These are phyloP conservation scores for Takifugu rubripes DNA, from an alignment of 2,797 vertebrate species.

Conservation along the genomic window DNA sequence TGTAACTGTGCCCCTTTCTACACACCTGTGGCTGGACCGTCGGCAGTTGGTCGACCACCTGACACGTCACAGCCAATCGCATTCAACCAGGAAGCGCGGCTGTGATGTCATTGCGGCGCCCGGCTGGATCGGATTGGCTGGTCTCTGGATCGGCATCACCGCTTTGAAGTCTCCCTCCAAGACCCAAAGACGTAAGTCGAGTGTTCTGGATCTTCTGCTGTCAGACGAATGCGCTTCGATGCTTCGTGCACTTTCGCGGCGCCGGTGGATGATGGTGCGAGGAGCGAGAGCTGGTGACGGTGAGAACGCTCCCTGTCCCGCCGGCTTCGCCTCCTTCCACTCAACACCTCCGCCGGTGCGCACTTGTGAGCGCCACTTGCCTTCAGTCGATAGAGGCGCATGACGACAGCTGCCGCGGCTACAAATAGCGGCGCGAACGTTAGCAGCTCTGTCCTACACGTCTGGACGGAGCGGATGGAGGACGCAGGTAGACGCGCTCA, in stretches of 20 bases:
- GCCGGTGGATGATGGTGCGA: conserved; percentile 15
- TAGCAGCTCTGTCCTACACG: conserved; percentile 61
- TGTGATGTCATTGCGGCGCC: too few relatives aligned
- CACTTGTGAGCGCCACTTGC: conserved; percentile 63
- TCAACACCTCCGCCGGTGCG: conserved; percentile 61
- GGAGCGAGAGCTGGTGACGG: conserved; percentile 1
- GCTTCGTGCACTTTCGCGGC: conserved; percentile 7
- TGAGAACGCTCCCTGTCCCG: neutral
- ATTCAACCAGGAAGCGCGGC: conserved; percentile 4
- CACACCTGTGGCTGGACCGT: conserved; percentile 22
- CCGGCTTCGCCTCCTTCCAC: conserved; percentile 9
- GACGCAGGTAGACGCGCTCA: too few relatives aligned
- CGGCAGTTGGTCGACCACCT: conserved; percentile 5
- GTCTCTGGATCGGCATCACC: conserved; percentile 2
- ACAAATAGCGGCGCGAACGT: conserved; percentile 72
- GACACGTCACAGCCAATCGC: conserved; percentile 7
- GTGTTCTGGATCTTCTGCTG: conserved; percentile 4
- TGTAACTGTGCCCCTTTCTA: conserved; percentile 8
- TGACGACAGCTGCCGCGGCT: conserved; percentile 71
- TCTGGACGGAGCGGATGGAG: conserved; percentile 29
- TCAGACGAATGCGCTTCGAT: conserved; percentile 10
- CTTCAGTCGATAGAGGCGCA: conserved; percentile 58
- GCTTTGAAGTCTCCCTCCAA: conserved; percentile 1
- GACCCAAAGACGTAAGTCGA: neutral
- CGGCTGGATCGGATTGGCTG: conserved; percentile 1